A percentile compares a stretch with the other conserved stretches of the same genome.
Conservation (phyloP, 1,140 invertebrate genomes). For the Geopemphigus sp. region DNA sequence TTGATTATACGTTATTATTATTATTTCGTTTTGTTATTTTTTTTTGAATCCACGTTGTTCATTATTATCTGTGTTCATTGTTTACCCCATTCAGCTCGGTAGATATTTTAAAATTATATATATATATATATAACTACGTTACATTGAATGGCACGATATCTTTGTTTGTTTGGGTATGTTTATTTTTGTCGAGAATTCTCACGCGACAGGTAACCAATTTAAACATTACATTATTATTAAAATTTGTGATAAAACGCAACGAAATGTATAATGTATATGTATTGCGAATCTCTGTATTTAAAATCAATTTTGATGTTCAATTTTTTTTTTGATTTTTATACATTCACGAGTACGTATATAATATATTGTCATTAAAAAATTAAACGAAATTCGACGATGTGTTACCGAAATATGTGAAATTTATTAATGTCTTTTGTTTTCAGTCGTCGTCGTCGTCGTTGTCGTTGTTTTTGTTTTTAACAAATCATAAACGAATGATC, state of each 20-base stretch:
- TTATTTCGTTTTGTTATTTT: background rate
- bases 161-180: background rate
- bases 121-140: background rate
- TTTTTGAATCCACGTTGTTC: background rate
- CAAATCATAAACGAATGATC: too few relatives aligned
- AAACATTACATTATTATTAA: background rate
- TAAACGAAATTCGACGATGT: background rate
- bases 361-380: background rate
- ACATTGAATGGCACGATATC: constrained; percentile 9
- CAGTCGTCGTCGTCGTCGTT: background rate
- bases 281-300: background rate
- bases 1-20: background rate
- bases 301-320: background rate
- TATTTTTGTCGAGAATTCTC: background rate
- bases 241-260: constrained; percentile 2
- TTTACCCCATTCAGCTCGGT: background rate
- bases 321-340: background rate
- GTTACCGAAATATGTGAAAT: background rate
- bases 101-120: background rate
- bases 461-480: too few relatives aligned
- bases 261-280: background rate
- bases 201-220: constrained; percentile 5
- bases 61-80: background rate
- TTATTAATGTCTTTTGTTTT: background rate
- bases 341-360: background rate